Evolutionary conservation across 2,113 vertebrate genomes (phyloP).

Genomic region (Ceyx margarethae): DNA sequence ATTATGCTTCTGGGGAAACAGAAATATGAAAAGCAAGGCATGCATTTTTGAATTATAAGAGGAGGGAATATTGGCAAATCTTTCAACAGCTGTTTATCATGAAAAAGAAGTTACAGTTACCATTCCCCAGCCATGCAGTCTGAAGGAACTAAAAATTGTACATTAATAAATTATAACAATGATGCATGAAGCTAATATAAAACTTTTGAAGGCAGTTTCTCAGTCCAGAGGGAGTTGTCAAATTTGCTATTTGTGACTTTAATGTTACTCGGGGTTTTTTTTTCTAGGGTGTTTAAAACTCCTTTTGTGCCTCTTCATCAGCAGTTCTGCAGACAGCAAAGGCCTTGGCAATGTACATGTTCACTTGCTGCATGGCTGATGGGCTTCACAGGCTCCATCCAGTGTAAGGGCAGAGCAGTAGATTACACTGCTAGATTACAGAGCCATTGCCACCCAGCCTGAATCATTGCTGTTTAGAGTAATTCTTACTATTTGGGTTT

Average conservation of each 20-base stretch:
- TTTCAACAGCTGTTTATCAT: conserved; percentile 66
- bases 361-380: conserved; percentile 70
- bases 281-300: conserved; percentile 55
- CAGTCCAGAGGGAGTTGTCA: conserved; percentile 46
- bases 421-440: conserved; percentile 67
- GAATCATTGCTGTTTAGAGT: conserved; percentile 60
- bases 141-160: conserved; percentile 49
- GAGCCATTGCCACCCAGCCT: conserved; percentile 42
- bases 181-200: conserved; percentile 65
- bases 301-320: conserved; percentile 65
- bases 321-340: conserved; percentile 56
- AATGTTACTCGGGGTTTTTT: conserved; percentile 64
- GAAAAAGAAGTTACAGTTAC: conserved; percentile 66
- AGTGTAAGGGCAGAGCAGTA: conserved; percentile 68
- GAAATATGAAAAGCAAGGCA: conserved; percentile 46
- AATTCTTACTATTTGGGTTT: conserved; percentile 70
- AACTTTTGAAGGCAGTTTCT: conserved; percentile 58
- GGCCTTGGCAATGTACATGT: conserved; percentile 60
- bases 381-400: conserved; percentile 64
- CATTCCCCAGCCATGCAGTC: conserved; percentile 35
- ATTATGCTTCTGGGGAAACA: conserved; percentile 40
- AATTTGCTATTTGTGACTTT: conserved; percentile 58
- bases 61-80: conserved; percentile 47
- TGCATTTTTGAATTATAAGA: conserved; percentile 57
- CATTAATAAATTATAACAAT: conserved; percentile 71